A percentile compares a stretch with the other conserved stretches of the same genome.
phyloP scores from a whole-genome alignment of 1,140 invertebrate species.

The Pseudomyrmex concolor region DNA sequence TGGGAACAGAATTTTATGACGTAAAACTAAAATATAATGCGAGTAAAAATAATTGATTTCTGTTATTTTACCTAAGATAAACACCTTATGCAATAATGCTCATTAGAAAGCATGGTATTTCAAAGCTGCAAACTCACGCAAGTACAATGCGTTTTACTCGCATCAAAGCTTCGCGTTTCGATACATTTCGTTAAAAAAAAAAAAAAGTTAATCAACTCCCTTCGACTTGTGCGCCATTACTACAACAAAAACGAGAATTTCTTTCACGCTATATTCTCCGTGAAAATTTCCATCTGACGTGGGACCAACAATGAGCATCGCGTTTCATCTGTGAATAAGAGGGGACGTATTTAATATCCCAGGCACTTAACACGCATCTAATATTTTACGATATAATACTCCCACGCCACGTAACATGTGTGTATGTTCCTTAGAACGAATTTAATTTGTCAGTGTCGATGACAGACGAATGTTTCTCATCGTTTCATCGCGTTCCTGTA shows the following conservation, averaged over 20 bases:
- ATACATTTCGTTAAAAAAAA: background rate
- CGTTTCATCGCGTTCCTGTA: slow-evolving; percentile 54
- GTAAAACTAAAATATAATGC: background rate
- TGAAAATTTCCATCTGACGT: slow-evolving; percentile 80
- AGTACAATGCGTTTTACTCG: slow-evolving; percentile 26
- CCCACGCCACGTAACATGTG: slow-evolving; percentile 65
- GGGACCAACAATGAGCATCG: slow-evolving; percentile 49
- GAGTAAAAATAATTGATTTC: background rate
- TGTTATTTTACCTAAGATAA: background rate
- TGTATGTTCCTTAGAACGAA: slow-evolving; percentile 60
- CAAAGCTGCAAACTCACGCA: background rate
- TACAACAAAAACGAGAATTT: slow-evolving; percentile 5
- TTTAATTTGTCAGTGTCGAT: slow-evolving; percentile 81
- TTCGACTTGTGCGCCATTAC: slow-evolving; percentile 5
- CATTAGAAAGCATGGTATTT: slow-evolving; percentile 1
- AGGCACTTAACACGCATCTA: slow-evolving; percentile 66
- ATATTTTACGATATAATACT: slow-evolving; percentile 65
- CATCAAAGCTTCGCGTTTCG: background rate
- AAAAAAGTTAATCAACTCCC: slow-evolving; percentile 40
- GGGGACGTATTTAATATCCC: slow-evolving; percentile 33
- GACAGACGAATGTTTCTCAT: slow-evolving; percentile 78
- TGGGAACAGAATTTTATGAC: too few species aligned
- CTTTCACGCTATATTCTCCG: slow-evolving; percentile 50
- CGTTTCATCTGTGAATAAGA: slow-evolving; percentile 3
- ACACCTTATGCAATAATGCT: background rate